Conservation (phyloP, 2,888 invertebrate species). For the Limenitis camilla region DNA sequence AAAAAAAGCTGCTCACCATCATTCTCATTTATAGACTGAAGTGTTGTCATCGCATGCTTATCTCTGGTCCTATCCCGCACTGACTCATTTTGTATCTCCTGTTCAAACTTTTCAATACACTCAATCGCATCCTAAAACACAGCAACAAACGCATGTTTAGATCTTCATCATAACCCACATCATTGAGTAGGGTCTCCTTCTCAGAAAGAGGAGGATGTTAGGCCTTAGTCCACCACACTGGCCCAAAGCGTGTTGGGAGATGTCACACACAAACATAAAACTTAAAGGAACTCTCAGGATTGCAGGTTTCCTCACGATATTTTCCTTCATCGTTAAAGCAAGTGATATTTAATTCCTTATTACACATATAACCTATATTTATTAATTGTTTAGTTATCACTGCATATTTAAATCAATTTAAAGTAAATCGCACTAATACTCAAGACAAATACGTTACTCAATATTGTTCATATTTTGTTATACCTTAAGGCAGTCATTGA, state of each 20-base stretch:
- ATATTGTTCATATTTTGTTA: constrained; percentile 16
- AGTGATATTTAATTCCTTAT: too few relatives aligned
- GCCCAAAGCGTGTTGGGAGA: too few relatives aligned
- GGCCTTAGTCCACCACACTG: too few relatives aligned
- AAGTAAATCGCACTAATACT: constrained; percentile 1
- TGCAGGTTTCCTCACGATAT: too few relatives aligned
- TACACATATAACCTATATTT: constrained; percentile 14
- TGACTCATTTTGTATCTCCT: constrained; percentile 44
- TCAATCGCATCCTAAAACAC: constrained; percentile 49
- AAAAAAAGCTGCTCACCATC: constrained; percentile 43
- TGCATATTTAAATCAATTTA: constrained; percentile 2
- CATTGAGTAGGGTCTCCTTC: too few relatives aligned
- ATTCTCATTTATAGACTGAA: constrained; percentile 60
- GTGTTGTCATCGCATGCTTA: constrained; percentile 42
- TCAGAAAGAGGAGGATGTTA: too few relatives aligned
- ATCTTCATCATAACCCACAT: too few relatives aligned
- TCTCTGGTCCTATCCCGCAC: constrained; percentile 46
- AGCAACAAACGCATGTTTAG: constrained; percentile 25
- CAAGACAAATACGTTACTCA: neutral
- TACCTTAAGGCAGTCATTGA: constrained; percentile 59
- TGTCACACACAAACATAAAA: too few relatives aligned
- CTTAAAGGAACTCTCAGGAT: too few relatives aligned
- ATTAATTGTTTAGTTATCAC: constrained; percentile 10
- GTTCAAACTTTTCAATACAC: constrained; percentile 52
- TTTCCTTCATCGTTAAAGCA: neutral